These are phyloP conservation scores for Drosophila ironensis DNA, from an alignment of 1,140 invertebrate species.

Conservation along the genomic window DNA sequence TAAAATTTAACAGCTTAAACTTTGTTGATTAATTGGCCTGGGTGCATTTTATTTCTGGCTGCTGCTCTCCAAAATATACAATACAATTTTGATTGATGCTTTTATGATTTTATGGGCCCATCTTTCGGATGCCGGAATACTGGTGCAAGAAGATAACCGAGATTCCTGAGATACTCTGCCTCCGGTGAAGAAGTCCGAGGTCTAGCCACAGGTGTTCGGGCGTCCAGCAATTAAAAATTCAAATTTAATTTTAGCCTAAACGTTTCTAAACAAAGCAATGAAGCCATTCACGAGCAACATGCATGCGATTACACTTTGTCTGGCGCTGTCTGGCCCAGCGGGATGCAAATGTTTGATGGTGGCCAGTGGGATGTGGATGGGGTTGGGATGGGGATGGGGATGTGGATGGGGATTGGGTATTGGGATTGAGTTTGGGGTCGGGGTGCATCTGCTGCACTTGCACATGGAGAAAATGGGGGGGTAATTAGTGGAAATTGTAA, in stretches of 20 bases:
- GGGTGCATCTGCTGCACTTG: slow-evolving; percentile 30
- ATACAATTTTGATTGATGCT: slow-evolving; percentile 73
- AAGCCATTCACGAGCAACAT: slow-evolving; percentile 46
- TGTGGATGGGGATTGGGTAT: no score
- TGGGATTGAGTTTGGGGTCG: background rate
- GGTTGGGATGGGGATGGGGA: slow-evolving; percentile 1
- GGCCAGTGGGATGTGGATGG: background rate
- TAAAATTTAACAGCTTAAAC: slow-evolving; percentile 64
- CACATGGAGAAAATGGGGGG: slow-evolving; percentile 9
- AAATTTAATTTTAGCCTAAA: slow-evolving; percentile 74
- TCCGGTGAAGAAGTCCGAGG: slow-evolving; percentile 7
- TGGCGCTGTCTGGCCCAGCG: slow-evolving; percentile 48
- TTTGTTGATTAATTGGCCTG: slow-evolving; percentile 69
- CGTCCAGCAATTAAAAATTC: slow-evolving; percentile 65
- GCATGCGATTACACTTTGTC: slow-evolving; percentile 40
- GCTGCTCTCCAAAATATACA: slow-evolving; percentile 6
- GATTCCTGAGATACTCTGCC: slow-evolving; percentile 3
- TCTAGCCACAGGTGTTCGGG: slow-evolving; percentile 65
- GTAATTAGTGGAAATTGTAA: no score
- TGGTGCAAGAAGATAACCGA: slow-evolving; percentile 10
- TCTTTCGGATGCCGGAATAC: background rate
- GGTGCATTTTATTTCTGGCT: slow-evolving; percentile 41
- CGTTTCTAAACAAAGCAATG: slow-evolving; percentile 74
- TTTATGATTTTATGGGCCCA: slow-evolving; percentile 65
- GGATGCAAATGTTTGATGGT: slow-evolving; percentile 20